A percentile compares a stretch with the other conserved stretches of the same genome.
These are phyloP conservation scores for Agonopterix subpropinquella DNA, from an alignment of 2,888 invertebrate species.

Conservation along the genomic window DNA sequence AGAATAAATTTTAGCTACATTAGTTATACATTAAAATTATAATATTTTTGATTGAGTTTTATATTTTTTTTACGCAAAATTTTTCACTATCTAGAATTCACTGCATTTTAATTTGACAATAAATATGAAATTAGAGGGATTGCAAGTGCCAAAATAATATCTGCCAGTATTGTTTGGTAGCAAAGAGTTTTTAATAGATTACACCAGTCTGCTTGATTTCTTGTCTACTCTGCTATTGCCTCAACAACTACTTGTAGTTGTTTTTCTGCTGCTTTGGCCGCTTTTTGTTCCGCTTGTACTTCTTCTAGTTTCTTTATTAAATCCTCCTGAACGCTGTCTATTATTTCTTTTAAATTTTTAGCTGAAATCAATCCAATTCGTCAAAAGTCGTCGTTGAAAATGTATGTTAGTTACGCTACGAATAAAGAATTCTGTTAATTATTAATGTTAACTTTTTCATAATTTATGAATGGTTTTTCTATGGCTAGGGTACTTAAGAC, in stretches of 20 bases:
- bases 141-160: neutral
- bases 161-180: neutral
- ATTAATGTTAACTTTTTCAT: too few species aligned
- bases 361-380: slow-evolving; percentile 33
- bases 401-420: too few species aligned
- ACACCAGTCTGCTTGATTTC: neutral
- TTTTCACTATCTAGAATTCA: slow-evolving; percentile 4
- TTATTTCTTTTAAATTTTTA: slow-evolving; percentile 64
- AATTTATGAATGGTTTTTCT: too few species aligned
- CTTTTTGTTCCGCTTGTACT: slow-evolving; percentile 41
- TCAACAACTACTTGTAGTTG: neutral
- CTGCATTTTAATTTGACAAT: slow-evolving; percentile 10
- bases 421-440: too few species aligned
- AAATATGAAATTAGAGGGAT: neutral
- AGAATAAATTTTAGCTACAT: neutral
- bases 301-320: slow-evolving; percentile 58
- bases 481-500: too few species aligned
- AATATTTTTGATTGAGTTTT: neutral
- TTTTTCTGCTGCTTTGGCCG: neutral
- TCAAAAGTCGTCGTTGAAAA: too few species aligned
- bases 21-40: neutral
- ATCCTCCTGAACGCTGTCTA: slow-evolving; percentile 65
- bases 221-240: neutral
- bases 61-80: slow-evolving; percentile 4
- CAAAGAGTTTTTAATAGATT: neutral